Base-by-base conservation (phyloP, 2,797 vertebrate genomes). In the Thunnus albacares region DNA sequence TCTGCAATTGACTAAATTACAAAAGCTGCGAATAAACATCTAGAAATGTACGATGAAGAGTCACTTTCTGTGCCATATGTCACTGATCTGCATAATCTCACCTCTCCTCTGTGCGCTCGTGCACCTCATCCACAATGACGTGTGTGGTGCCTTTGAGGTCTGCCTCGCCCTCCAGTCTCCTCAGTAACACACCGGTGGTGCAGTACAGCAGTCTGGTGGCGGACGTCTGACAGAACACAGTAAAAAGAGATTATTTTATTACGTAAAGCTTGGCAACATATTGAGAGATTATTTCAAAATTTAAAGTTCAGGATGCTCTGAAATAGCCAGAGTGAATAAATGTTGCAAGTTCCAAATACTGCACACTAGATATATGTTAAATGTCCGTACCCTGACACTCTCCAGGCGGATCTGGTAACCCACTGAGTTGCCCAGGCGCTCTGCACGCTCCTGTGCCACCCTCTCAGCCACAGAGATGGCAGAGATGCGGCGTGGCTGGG, bases 321-420 rank as follows among this genome's bases (percentile, higher is more conserved):
- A 17, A 45, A 45, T 17, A 45, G 43, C 1, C 15, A 4, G 1
- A 45, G 15, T 1, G 15, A 18, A 49, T 6, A 17, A 49, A 17
- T 49, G 45, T 18, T 49, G 45, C 13, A 13, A 15, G 14, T 45
- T 35, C 35, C 45, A 17, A 47, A 47, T 47, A 47, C 45, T 30
- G 28, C 14, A 61, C 8, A 28, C 6, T 10, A 67, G n/a, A 60
- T 61, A 12, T 3, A 41, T 41, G 47, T 65, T 6, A 26, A 14
- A 86, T 70, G 72, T 15, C 63, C 56, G 13, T 84, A 99, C 98
- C 96, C 97, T 95, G 77, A 99, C 95, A 3, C 94, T 99, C 93
- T 99, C 98, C 84, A 99, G 90, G n/a, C 98, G 97, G 85, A 99
- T 99, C 95, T 99, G 98, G 93, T 99, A 99, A 2, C 98, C 98